Evolutionary conservation across 1,140 invertebrate genomes (phyloP).

Genomic region (Sitobion miscanthi): DNA sequence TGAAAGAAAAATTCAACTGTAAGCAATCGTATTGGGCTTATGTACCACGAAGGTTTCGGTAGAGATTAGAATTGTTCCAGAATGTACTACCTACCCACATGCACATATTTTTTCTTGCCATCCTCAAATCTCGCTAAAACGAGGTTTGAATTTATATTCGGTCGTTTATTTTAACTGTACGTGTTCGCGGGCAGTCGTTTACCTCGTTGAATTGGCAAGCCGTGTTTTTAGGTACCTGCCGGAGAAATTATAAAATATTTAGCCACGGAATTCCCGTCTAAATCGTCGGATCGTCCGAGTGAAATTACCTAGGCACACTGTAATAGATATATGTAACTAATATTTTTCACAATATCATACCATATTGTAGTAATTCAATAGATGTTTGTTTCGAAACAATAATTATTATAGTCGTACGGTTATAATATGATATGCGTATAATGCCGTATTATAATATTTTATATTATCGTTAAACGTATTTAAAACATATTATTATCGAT

Average conservation of each 20-base stretch:
- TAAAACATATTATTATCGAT: not conserved
- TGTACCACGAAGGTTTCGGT: not conserved
- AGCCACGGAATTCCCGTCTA: not conserved
- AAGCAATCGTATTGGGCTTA: not conserved
- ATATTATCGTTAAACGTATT: not conserved
- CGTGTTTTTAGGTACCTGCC: not conserved
- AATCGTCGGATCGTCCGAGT: not conserved
- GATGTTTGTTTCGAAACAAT: not conserved
- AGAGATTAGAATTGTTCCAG: not conserved
- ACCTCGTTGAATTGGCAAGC: not conserved
- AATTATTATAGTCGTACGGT: not conserved
- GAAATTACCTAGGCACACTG: not conserved
- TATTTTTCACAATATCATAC: not conserved
- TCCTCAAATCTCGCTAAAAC: not conserved
- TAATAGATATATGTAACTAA: not conserved
- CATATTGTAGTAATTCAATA: not conserved
- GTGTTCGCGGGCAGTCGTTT: conserved; percentile 12
- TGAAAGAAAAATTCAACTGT: not conserved
- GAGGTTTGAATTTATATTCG: conserved; percentile 33
- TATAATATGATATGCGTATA: not conserved
- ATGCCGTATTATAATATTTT: not conserved
- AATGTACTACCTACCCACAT: conserved; percentile 18
- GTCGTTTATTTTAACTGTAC: conserved; percentile 41
- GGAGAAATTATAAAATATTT: conserved; percentile 20
- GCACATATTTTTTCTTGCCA: conserved; percentile 22